A percentile compares a stretch with the other conserved stretches of the same genome.
Conservation (phyloP, 2,888 invertebrate genomes). For the Julus scandinavius region DNA sequence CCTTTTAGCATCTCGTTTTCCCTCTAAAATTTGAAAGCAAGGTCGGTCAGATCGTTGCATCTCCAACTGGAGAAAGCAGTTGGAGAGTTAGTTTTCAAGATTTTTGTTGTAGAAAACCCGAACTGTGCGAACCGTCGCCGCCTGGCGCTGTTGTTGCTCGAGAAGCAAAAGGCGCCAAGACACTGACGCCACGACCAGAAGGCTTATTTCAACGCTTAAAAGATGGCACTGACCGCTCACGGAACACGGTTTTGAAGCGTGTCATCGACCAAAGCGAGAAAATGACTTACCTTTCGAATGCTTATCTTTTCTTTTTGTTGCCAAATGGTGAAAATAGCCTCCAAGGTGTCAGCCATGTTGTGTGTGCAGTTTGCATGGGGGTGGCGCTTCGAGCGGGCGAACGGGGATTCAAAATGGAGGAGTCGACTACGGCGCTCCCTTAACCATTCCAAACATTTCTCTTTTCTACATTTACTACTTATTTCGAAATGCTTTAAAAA, state of each 20-base stretch:
- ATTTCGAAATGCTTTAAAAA: no score
- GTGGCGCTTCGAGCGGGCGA: background rate
- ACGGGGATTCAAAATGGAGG: conserved; percentile 24
- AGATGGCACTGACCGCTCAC: background rate
- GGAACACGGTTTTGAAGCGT: background rate
- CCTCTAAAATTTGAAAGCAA: background rate
- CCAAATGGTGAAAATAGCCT: background rate
- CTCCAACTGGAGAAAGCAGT: background rate
- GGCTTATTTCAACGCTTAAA: background rate
- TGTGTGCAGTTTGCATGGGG: background rate
- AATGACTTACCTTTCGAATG: background rate
- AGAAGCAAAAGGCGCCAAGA: background rate
- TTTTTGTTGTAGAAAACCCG: background rate
- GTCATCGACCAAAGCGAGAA: background rate
- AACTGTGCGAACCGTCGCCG: background rate
- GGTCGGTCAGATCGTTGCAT: background rate
- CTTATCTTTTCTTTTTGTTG: conserved; percentile 42
- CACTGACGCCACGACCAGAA: background rate
- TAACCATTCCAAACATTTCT: background rate
- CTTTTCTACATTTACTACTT: no score
- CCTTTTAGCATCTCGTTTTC: background rate
- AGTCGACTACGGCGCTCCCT: conserved; percentile 8
- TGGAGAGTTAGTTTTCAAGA: background rate
- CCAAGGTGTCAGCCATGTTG: conserved; percentile 48
- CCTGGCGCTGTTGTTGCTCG: background rate